Evolutionary conservation across 2,113 vertebrate species (phyloP).

Genomic region (Callaeas wilsoni): DNA sequence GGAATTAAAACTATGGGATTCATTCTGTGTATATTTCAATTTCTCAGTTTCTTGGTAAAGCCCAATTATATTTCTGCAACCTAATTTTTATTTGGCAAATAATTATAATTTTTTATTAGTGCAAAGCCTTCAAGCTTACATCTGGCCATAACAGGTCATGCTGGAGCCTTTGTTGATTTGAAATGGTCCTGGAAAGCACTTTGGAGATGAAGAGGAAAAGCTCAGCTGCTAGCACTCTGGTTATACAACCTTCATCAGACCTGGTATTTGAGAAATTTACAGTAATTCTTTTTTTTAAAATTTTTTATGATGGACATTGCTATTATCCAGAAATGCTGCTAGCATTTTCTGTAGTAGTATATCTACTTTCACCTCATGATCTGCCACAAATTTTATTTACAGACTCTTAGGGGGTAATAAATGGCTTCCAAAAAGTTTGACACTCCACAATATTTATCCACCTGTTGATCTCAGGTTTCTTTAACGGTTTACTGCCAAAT

Average conservation of each 20-base stretch:
- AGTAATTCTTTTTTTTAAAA: background rate
- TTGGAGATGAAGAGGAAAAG: background rate
- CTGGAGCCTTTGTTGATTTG: background rate
- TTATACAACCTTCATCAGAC: background rate
- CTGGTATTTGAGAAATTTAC: background rate
- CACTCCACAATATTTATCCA: background rate
- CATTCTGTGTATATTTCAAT: background rate
- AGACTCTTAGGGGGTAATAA: background rate
- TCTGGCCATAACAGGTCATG: background rate
- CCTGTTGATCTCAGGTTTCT: background rate
- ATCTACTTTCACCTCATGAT: background rate
- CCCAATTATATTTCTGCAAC: background rate
- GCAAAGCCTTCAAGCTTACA: background rate
- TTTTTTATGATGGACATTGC: background rate
- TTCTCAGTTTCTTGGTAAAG: background rate
- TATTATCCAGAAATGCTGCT: background rate
- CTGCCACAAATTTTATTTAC: background rate
- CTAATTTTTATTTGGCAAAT: background rate
- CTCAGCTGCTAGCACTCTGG: background rate
- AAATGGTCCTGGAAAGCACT: background rate
- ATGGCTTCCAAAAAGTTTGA: background rate
- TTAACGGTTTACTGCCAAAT: background rate
- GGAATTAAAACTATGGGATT: background rate
- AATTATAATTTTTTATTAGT: background rate
- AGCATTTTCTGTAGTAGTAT: background rate